Conservation (phyloP, 2,113 vertebrate species). For the Callipepla squamata region DNA sequence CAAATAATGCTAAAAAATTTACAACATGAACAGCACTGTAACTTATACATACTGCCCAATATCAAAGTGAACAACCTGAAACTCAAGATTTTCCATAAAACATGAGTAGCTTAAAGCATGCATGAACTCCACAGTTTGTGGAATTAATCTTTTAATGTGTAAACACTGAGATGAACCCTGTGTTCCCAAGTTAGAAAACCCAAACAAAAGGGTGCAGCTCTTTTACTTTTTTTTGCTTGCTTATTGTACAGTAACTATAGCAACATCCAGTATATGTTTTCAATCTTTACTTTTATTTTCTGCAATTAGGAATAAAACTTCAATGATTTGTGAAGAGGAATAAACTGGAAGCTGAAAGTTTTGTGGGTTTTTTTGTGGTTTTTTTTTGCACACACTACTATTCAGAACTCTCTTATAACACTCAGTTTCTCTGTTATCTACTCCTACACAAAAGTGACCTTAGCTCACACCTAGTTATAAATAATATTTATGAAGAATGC, state of each 20-base stretch:
- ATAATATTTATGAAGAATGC: not conserved
- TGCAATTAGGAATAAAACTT: not conserved
- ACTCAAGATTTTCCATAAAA: not conserved
- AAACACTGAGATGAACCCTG: not conserved
- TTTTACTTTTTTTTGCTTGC: not conserved
- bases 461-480: not conserved
- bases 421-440: not conserved
- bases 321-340: not conserved
- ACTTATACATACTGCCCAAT: not conserved
- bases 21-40: not conserved
- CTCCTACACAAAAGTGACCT: not conserved
- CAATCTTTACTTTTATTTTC: not conserved
- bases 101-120: not conserved
- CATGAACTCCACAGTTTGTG: not conserved
- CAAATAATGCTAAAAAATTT: not conserved
- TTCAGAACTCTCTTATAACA: not conserved
- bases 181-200: not conserved
- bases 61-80: not conserved
- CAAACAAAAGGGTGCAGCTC: not conserved
- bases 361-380: not conserved
- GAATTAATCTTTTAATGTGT: not conserved
- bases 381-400: not conserved
- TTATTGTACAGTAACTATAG: not conserved
- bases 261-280: not conserved
- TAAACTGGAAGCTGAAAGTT: not conserved